Conservation (phyloP, 2,113 vertebrate species). For the Orthonyx spaldingii region DNA sequence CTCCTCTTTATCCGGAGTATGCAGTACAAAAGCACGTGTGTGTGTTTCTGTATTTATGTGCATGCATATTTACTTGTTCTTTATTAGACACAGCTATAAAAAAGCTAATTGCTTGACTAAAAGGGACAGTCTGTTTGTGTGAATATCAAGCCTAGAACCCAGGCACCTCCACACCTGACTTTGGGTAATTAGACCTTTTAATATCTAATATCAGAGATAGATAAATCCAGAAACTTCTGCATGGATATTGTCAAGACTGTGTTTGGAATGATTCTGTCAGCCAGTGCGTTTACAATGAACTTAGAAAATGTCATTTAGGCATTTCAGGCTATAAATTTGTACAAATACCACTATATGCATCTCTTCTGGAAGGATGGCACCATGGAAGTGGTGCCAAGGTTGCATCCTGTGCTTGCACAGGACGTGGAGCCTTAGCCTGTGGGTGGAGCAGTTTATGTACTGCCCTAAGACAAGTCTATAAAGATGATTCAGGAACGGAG, state of each 20-base stretch:
- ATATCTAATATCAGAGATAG: not conserved
- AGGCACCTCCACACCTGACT: not conserved
- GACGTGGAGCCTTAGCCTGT: not conserved
- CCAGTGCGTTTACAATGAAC: not conserved
- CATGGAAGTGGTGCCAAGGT: not conserved
- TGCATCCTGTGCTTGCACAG: not conserved
- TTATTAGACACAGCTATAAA: not conserved
- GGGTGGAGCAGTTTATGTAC: not conserved
- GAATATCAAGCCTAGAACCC: not conserved
- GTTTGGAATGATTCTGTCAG: not conserved
- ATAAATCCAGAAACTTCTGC: not conserved
- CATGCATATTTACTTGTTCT: not conserved
- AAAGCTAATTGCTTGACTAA: not conserved
- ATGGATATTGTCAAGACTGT: not conserved
- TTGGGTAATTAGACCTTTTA: not conserved
- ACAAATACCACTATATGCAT: not conserved
- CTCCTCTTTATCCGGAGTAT: not conserved
- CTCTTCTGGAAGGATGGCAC: not conserved
- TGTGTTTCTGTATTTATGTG: not conserved
- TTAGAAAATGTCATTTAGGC: not conserved
- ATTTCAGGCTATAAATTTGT: not conserved
- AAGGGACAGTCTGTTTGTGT: not conserved
- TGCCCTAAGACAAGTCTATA: not conserved
- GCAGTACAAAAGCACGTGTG: too few relatives aligned
- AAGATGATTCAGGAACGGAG: not conserved